Percentiles rank a stretch among this genome's conserved stretches.
phyloP scores from a whole-genome alignment of 2,888 invertebrate species.

The Catocala fraxini region DNA sequence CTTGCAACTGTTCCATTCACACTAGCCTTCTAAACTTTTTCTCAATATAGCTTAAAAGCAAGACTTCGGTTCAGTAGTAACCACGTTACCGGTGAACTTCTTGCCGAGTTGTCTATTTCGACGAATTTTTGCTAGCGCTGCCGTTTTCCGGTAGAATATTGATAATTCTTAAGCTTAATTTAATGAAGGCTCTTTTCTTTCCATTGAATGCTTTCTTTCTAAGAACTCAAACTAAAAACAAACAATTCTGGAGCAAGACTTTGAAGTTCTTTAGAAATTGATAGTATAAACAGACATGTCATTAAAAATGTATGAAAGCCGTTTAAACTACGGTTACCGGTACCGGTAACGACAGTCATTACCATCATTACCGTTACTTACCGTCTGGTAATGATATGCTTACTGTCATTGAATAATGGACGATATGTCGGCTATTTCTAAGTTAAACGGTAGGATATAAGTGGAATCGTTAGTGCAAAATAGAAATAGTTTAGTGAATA shows the following conservation, averaged over 20 bases:
- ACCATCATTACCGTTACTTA: constrained; percentile 44
- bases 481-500: background rate
- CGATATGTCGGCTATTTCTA: constrained; percentile 25
- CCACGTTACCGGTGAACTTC: constrained; percentile 11
- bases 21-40: too few relatives aligned
- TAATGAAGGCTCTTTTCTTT: background rate
- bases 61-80: constrained; percentile 3
- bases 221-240: constrained; percentile 6
- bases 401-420: constrained; percentile 45
- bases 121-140: too few relatives aligned
- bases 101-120: background rate
- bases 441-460: constrained; percentile 8
- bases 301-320: constrained; percentile 44
- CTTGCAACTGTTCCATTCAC: too few relatives aligned
- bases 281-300: constrained; percentile 29
- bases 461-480: background rate
- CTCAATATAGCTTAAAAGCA: background rate
- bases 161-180: constrained; percentile 3
- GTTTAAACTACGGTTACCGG: constrained; percentile 49
- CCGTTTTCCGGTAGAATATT: constrained; percentile 3
- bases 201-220: background rate
- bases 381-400: constrained; percentile 48
- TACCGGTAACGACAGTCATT: constrained; percentile 49
- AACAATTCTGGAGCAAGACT: constrained; percentile 19
- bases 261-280: constrained; percentile 33